Conservation (phyloP, 2,113 vertebrate genomes). For the Andinoacara biseriatus region DNA sequence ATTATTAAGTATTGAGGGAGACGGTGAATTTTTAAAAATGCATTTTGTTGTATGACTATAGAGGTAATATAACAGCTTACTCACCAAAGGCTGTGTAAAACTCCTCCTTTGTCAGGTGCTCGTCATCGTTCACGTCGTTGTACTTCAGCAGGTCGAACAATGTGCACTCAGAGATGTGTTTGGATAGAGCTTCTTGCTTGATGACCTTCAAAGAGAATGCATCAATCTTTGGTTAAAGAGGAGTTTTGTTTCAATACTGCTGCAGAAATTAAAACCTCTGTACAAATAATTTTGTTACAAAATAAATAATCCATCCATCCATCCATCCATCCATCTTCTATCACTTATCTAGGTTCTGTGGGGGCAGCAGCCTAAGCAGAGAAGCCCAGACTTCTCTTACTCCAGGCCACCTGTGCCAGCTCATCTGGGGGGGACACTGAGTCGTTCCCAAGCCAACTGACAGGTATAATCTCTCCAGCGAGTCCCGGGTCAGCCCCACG, state of each 20-base stretch:
- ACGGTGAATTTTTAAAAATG: not conserved
- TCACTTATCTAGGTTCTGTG: too few relatives aligned
- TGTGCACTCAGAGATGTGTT: slow-evolving; percentile 86
- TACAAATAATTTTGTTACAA: not conserved
- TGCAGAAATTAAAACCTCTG: not conserved
- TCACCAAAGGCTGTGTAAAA: slow-evolving; percentile 94
- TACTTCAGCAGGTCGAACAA: slow-evolving; percentile 94
- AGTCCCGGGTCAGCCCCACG: too few relatives aligned
- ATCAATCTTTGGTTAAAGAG: slow-evolving; percentile 3
- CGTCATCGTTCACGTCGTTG: slow-evolving; percentile 88
- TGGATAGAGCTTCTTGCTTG: slow-evolving; percentile 89
- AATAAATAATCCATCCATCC: not conserved
- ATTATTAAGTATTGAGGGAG: not conserved
- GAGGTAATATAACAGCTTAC: slow-evolving; percentile 52
- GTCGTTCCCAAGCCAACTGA: too few relatives aligned
- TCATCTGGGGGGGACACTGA: too few relatives aligned
- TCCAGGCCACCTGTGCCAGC: too few relatives aligned
- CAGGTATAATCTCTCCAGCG: too few relatives aligned
- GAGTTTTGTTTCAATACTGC: not conserved
- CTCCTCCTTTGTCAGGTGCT: slow-evolving; percentile 89
- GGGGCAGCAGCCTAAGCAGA: too few relatives aligned
- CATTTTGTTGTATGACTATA: not conserved
- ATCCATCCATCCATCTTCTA: too few relatives aligned
- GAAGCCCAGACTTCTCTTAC: too few relatives aligned
- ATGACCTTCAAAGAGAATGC: slow-evolving; percentile 85